Evolutionary conservation across 2,113 vertebrate genomes (phyloP).

Genomic region (Glaucomys volans): DNA sequence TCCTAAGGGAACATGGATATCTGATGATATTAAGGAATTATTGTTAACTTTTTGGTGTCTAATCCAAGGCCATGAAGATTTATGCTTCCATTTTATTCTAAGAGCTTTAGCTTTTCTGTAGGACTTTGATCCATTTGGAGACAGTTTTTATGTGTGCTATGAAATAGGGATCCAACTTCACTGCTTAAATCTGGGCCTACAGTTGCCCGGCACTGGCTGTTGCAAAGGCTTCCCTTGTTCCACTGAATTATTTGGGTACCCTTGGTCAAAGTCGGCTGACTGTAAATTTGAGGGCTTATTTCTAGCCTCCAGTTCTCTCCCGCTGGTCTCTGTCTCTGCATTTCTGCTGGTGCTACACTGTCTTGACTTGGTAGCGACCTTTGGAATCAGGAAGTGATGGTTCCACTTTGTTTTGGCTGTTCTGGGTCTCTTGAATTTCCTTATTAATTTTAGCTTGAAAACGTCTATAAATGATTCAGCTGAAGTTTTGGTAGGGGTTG

Average conservation of each 20-base stretch:
- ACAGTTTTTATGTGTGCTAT: background rate
- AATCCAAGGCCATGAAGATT: background rate
- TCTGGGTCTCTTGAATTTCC: background rate
- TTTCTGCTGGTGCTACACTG: background rate
- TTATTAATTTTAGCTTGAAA: background rate
- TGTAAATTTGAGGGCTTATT: background rate
- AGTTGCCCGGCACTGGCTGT: background rate
- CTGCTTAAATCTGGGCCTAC: background rate
- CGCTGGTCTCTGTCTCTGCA: background rate
- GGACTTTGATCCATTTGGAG: background rate
- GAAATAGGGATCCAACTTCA: background rate
- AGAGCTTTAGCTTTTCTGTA: background rate
- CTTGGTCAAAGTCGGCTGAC: background rate
- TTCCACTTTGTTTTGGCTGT: background rate
- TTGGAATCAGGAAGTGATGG: background rate
- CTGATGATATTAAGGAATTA: too few relatives aligned
- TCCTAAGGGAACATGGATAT: too few relatives aligned
- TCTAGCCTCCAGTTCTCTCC: background rate
- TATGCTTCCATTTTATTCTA: background rate
- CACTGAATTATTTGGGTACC: background rate
- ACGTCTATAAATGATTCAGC: background rate
- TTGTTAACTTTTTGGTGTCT: background rate
- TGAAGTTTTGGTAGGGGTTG: background rate
- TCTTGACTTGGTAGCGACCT: background rate
- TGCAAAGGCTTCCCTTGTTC: background rate